Percentiles rank a stretch among this genome's conserved stretches.
These are phyloP conservation scores for Rhodeus uyekii DNA, from an alignment of 2,797 vertebrate genomes.

Conservation along the genomic window DNA sequence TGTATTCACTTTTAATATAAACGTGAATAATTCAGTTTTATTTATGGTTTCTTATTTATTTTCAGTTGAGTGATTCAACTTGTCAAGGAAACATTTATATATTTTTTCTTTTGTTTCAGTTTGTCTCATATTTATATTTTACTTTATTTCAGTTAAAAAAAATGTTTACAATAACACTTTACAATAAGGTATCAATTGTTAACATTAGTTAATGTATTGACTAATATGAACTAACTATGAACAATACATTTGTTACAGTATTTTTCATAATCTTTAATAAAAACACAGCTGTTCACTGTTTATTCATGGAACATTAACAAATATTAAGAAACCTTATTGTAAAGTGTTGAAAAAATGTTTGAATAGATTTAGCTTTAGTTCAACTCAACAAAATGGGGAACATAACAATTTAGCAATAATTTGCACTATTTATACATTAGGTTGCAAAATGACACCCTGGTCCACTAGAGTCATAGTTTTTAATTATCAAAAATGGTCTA, in stretches of 20 bases:
- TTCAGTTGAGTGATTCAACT: background rate
- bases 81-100: background rate
- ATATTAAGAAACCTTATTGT: background rate
- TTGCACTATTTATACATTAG: background rate
- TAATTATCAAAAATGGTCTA: slow-evolving; percentile 85
- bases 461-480: slow-evolving; percentile 71
- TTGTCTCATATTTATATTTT: background rate
- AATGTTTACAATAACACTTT: background rate
- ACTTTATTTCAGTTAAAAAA: background rate
- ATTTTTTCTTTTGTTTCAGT: background rate
- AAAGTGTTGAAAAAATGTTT: background rate
- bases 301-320: background rate
- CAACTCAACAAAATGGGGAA: background rate
- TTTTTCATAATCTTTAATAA: background rate
- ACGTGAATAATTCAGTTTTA: no score
- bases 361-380: background rate
- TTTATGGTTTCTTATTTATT: background rate
- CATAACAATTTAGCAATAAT: background rate
- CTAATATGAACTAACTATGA: no score
- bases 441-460: slow-evolving; percentile 6
- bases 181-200: background rate
- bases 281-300: background rate
- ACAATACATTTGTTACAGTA: background rate
- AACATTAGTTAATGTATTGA: background rate
- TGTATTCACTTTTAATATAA: no score